Percentiles rank a stretch among this genome's conserved stretches.
Conservation (phyloP, 2,888 invertebrate genomes). For the Cephus rjabovi region DNA sequence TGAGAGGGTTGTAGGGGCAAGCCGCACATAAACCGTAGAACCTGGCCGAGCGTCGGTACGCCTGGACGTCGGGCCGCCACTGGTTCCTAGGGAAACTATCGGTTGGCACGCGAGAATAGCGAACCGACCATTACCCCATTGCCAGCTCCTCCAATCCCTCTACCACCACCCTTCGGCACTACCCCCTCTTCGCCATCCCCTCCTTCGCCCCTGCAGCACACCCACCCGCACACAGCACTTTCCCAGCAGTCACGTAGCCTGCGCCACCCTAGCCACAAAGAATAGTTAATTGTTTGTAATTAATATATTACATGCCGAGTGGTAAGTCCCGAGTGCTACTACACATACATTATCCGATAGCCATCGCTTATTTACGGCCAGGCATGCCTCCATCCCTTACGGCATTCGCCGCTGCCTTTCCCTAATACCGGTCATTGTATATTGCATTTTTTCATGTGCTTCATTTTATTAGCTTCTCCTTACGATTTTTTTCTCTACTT, state of each 20-base stretch:
- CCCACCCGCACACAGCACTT: background rate
- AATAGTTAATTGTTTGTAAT: constrained; percentile 61
- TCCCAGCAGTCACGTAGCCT: constrained; percentile 15
- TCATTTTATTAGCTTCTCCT: background rate
- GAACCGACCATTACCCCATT: constrained; percentile 52
- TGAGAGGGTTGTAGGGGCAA: constrained; percentile 23
- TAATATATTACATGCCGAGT: constrained; percentile 59
- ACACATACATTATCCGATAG: constrained; percentile 47
- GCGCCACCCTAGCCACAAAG: constrained; percentile 33
- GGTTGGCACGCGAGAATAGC: constrained; percentile 57
- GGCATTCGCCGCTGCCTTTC: background rate
- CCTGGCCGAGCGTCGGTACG: constrained; percentile 12
- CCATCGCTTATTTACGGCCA: constrained; percentile 48
- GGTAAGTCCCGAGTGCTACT: constrained; percentile 42
- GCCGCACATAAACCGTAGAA: constrained; percentile 42
- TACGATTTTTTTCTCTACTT: too few relatives aligned
- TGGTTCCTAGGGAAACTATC: constrained; percentile 49
- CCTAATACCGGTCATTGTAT: background rate
- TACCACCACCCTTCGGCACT: constrained; percentile 21
- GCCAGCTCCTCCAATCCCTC: constrained; percentile 29
- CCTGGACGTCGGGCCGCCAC: constrained; percentile 14
- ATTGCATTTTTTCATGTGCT: background rate
- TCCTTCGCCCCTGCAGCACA: constrained; percentile 15
- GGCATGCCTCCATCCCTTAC: background rate
- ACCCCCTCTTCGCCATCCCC: constrained; percentile 23